Base-by-base conservation (phyloP, 2,113 vertebrate genomes). In the Sminthopsis crassicaudata region DNA sequence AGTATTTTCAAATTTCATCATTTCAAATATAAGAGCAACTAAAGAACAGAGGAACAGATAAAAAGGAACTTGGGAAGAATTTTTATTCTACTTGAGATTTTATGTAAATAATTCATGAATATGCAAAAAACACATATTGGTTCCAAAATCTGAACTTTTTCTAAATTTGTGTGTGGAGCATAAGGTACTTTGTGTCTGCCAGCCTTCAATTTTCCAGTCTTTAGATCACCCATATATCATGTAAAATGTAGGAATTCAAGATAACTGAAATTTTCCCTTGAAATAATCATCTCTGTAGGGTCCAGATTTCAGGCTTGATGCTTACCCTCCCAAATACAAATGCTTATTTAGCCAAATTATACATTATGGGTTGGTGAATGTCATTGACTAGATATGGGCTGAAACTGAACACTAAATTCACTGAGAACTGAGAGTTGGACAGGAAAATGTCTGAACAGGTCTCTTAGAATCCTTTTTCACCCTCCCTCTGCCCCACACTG, bases 171-270 rank as follows among this genome's bases (percentile, higher is more conserved):
- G 27, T 94, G 60, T 93, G 93, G 60, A 60, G 60, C 92, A 97
- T 42, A 19, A 25, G 16, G n/a, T 48, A 14, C 10, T 60, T 55
- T 26, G 53, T 84, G 67, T 42, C n/a, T 84, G 67, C 67, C 16
- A 84, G 67, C 67, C 36, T 48, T 12, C 60, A 91, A 89, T 46
- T 27, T 36, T 92, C 5, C 5, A 95, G 96, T 93, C 67, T 46
- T 19, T 90, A 67, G 22, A 90, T 54, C 50, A 95, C 92, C 94
- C 96, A 54, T 96, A 93, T 51, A 95, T 94, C 89, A 97, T 27
- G 54, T 90, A 9, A 98, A 57, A 92, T 23, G 94, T 90, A 92
- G 3, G 92, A 94, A 97, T 27, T 8, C 0, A 52, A 2, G 23
- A 96, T 90, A 94, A 90, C 50, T 60, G 92, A 95, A 54, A 91